These are phyloP conservation scores for Entosphenus tridentatus DNA, from an alignment of 2,113 vertebrate species.

Conservation along the genomic window DNA sequence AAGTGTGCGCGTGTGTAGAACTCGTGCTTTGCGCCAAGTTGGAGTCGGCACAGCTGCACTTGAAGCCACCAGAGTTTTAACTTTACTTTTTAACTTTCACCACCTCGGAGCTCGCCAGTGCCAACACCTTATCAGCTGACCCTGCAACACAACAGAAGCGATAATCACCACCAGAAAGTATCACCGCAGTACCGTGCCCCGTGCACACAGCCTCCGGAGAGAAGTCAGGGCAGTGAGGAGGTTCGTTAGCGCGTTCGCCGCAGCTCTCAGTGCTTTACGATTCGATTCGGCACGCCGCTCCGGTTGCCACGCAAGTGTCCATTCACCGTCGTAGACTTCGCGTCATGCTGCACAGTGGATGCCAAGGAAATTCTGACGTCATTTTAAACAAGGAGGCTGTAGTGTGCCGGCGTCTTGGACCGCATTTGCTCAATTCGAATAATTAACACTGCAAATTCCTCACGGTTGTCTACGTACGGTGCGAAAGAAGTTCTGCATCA, in stretches of 20 bases:
- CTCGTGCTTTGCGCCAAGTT: too few relatives aligned
- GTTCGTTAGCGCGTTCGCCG: not conserved
- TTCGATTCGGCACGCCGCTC: too few relatives aligned
- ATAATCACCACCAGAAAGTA: slow-evolving; percentile 6
- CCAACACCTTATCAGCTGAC: slow-evolving; percentile 84
- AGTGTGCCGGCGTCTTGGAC: too few relatives aligned
- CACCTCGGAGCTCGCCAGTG: slow-evolving; percentile 71
- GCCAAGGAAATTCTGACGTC: too few relatives aligned
- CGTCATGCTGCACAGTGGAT: not conserved
- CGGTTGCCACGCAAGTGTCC: too few relatives aligned
- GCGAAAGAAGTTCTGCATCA: not conserved
- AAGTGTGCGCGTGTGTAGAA: too few relatives aligned
- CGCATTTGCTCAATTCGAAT: too few relatives aligned
- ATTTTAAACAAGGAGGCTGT: too few relatives aligned
- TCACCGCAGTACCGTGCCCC: not conserved
- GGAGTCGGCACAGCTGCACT: too few relatives aligned
- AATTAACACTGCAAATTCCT: too few relatives aligned
- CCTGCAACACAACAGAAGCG: slow-evolving; percentile 25
- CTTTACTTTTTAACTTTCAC: slow-evolving; percentile 39
- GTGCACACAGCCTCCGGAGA: not conserved
- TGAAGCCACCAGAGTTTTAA: too few relatives aligned
- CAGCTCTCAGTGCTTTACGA: not conserved
- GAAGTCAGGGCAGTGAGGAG: not conserved
- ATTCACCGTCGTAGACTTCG: not conserved
- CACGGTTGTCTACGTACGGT: too few relatives aligned